These are phyloP conservation scores for Calvadosia cruxmelitensis DNA, from an alignment of 30 jellyfish, hydroid and myxozoan genomes.

Conservation along the genomic window DNA sequence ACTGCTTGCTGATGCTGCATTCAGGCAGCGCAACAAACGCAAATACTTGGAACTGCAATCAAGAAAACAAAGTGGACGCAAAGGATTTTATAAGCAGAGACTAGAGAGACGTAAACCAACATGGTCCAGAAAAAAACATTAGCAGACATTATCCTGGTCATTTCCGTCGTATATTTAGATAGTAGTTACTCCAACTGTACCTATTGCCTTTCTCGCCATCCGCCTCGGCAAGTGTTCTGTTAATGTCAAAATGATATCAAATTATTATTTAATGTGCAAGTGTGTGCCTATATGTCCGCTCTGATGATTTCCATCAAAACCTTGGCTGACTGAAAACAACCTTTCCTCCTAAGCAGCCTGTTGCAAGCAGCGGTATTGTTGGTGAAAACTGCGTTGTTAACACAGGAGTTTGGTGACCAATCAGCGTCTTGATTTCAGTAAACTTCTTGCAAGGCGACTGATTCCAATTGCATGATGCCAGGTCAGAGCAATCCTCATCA, in stretches of 20 bases:
- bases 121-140: slow-evolving; percentile 23
- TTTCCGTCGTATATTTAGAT: no score
- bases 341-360: slow-evolving; percentile 90
- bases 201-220: no score
- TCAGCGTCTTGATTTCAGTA: slow-evolving; percentile 35
- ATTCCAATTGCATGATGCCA: slow-evolving; percentile 21
- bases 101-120: slow-evolving; percentile 19
- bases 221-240: no score
- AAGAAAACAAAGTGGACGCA: slow-evolving; percentile 37
- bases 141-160: no score
- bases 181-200: no score
- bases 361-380: slow-evolving; percentile 36
- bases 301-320: slow-evolving; percentile 14
- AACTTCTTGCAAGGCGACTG: slow-evolving; percentile 12
- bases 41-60: slow-evolving; percentile 45
- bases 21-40: slow-evolving; percentile 51
- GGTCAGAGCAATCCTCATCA: slow-evolving; percentile 33
- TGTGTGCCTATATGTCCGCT: no score
- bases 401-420: slow-evolving; percentile 57
- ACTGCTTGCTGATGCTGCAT: slow-evolving; percentile 73
- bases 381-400: slow-evolving; percentile 66
- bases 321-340: slow-evolving; percentile 60
- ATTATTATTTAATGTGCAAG: no score
- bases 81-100: slow-evolving; percentile 31
- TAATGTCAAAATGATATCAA: no score